Percentiles rank a stretch among this genome's conserved stretches.
Conservation (phyloP, 2,113 vertebrate genomes). For the Mus pahari region DNA sequence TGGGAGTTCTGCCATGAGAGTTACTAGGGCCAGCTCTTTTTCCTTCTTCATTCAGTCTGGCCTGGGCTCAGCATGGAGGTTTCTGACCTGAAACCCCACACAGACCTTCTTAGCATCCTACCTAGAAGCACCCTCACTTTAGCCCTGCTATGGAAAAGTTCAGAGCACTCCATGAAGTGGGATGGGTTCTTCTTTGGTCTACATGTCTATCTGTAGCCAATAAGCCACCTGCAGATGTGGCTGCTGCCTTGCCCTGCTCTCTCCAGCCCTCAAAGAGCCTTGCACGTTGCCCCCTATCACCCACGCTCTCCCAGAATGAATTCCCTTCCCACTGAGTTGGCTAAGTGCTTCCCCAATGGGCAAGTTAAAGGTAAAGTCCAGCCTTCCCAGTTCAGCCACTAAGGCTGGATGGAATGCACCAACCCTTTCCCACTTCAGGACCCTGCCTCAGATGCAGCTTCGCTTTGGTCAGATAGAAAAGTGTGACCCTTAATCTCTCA, state of each 20-base stretch:
- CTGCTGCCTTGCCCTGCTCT: conserved; percentile 45
- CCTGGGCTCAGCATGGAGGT: conserved; percentile 61
- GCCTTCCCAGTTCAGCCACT: conserved; percentile 9
- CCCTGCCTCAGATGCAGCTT: conserved; percentile 70
- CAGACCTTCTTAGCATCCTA: conserved; percentile 57
- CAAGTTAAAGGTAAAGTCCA: neutral
- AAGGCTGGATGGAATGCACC: conserved; percentile 43
- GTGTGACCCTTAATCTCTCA: conserved; percentile 47
- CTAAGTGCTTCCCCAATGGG: conserved; percentile 44
- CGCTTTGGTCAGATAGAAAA: neutral
- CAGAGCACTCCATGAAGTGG: neutral
- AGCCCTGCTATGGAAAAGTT: conserved; percentile 24
- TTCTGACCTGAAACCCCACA: conserved; percentile 35
- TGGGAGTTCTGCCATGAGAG: conserved; percentile 69
- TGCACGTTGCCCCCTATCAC: conserved; percentile 68
- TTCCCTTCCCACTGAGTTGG: conserved; percentile 62
- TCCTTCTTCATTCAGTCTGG: neutral
- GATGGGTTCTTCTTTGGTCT: conserved; percentile 17
- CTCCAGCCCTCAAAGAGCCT: conserved; percentile 17
- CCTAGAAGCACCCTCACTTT: conserved; percentile 61
- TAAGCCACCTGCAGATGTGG: neutral
- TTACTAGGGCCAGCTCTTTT: conserved; percentile 75
- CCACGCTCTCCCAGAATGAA: conserved; percentile 56
- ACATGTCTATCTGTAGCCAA: neutral
- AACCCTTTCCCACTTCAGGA: conserved; percentile 33